Base-by-base conservation (phyloP, 2,113 vertebrate genomes). In the Butorides virescens region DNA sequence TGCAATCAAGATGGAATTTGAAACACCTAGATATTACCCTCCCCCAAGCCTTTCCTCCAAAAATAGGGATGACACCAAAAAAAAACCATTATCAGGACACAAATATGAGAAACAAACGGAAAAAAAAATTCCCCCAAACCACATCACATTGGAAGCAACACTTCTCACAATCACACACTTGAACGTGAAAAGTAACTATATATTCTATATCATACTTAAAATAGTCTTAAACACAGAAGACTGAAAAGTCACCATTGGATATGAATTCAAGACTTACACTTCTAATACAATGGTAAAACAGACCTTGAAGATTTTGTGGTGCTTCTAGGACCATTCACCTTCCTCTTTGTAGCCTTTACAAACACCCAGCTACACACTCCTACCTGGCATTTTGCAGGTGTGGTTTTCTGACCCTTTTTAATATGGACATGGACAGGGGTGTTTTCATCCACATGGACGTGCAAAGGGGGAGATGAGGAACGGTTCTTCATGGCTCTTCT, bases 391-490 rank as follows among this genome's bases (percentile, higher is more conserved):
- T 95, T 98, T 97, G 96, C 66, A 67, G 98, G 94, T 97, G 98
- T 94, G 11, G 93, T 96, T 97, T 98, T 99, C 87, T 97, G 98
- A 94, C 98, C 98, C 98, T 99, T 99, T 97, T 99, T 99, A 95
- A 99, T 98, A 90, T 99, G 99, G 78, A 99, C 99, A 55, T 99
- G 99, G 88, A 99, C 98, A 37, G 99, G 99, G 55, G 98, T 99
- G 94, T 97, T 98, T 68, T 99, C 99, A 94, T 98, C 98, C 95
- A 99, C 98, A 22, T 99, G 99, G 95, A 99, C 98, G 67, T 99
- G 99, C 95, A 99, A 97, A 11, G 99, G 99, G 95, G 99, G 99
- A 72, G 99, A 99, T 82, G 98, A 98, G 52, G 98, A 99, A 39
- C 98, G 97, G 84, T 98, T 98, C 97, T 98, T 99, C 98, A 98